A percentile compares a stretch with the other conserved stretches of the same genome.
Conservation (phyloP, 53 echinoderm and acorn worm genomes). For the Holothuria leucospilota region DNA sequence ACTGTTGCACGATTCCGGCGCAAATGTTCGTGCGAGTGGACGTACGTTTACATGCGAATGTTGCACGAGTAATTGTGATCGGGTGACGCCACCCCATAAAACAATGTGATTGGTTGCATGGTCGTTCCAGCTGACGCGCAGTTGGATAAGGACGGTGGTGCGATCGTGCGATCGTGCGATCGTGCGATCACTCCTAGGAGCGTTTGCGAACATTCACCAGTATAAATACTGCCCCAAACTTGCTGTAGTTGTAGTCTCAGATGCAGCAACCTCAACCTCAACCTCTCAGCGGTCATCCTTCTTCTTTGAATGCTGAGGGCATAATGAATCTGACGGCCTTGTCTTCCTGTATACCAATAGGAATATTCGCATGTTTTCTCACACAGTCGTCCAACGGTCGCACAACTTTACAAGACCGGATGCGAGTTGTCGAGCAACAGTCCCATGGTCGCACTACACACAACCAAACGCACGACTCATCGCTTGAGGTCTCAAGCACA, state of each 20-base stretch:
- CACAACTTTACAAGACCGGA: not conserved
- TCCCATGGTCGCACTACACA: not conserved
- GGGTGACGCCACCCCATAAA: not conserved
- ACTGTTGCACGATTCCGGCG: too few species aligned
- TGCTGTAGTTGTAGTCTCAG: too few species aligned
- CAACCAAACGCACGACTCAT: not conserved
- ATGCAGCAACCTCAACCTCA: too few species aligned
- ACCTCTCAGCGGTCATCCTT: too few species aligned
- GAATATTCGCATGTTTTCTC: too few species aligned
- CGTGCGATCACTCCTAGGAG: not conserved
- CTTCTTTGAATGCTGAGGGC: too few species aligned
- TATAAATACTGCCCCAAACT: not conserved
- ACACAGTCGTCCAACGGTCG: not conserved
- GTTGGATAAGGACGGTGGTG: too few species aligned
- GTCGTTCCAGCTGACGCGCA: not conserved
- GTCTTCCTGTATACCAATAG: too few species aligned
- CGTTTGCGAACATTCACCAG: not conserved
- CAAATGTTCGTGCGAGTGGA: too few species aligned
- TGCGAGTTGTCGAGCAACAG: not conserved
- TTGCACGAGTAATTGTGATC: too few species aligned
- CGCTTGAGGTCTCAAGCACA: not conserved
- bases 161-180: not conserved
- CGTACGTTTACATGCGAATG: too few species aligned
- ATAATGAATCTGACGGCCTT: too few species aligned
- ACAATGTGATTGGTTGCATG: not conserved